A percentile compares a stretch with the other conserved stretches of the same genome.
Conservation (phyloP, 2,113 vertebrate species). For the Nycticryphes semicollaris region DNA sequence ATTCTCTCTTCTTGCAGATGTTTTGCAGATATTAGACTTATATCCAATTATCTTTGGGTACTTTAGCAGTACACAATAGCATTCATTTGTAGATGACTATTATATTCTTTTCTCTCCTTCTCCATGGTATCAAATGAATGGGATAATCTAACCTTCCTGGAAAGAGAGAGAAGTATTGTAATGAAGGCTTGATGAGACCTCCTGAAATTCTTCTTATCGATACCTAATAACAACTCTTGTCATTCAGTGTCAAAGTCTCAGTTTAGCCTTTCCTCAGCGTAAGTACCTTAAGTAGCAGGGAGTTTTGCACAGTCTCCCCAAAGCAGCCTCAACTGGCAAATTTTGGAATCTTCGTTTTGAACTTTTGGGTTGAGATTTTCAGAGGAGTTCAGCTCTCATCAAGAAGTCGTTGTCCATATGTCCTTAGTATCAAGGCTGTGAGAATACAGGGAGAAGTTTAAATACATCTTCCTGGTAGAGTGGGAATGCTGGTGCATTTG, state of each 20-base stretch:
- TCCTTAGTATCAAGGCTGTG: background rate
- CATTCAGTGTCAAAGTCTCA: background rate
- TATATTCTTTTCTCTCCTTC: background rate
- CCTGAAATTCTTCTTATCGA: background rate
- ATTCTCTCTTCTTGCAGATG: background rate
- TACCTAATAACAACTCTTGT: background rate
- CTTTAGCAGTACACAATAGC: background rate
- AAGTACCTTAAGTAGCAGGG: background rate
- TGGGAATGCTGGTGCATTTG: background rate
- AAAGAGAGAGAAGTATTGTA: background rate
- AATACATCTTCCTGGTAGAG: rapidly evolving
- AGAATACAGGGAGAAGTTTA: background rate
- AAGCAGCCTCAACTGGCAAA: rapidly evolving
- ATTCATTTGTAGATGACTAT: background rate
- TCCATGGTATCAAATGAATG: background rate
- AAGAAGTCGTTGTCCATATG: background rate
- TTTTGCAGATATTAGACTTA: background rate
- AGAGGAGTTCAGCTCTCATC: background rate
- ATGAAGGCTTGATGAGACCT: background rate
- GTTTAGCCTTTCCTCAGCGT: rapidly evolving
- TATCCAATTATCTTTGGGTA: background rate
- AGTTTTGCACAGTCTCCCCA: background rate
- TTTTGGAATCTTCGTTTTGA: background rate
- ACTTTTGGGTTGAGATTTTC: background rate
- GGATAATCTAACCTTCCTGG: background rate